Evolutionary conservation across 2,888 invertebrate species (phyloP), one percentile per base, ranked within the genome.

Genomic region (Aproaerema taeniolella): DNA sequence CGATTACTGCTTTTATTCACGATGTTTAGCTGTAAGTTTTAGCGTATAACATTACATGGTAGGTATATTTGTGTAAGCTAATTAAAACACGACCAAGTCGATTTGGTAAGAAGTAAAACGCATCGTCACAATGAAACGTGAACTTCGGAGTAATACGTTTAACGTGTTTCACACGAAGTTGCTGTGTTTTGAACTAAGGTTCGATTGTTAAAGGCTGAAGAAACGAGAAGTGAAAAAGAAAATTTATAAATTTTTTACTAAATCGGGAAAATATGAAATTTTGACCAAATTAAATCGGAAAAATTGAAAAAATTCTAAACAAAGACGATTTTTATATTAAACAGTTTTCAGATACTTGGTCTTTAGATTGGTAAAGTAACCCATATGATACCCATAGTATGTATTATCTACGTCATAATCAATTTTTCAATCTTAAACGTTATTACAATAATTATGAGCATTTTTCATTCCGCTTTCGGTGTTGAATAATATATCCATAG

Each of bases 391-490:
- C 26, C n/a, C 8, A 9, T 26, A n/a, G 15, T 35, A 35, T 10
- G 13, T 28, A 20, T 31, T 30, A 11, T 13, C 6, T 20, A 38
- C 11, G n/a, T n/a, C n/a, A n/a, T n/a, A n/a, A n/a, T n/a, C n/a
- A n/a, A n/a, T n/a, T n/a, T n/a, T n/a, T 1, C 13, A 31, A 12
- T 12, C 5, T 20, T 13, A 24, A 33, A 12, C n/a, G n/a, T n/a
- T 13, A 9, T 15, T 13, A 17, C 14, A 32, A 25, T n/a, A 24
- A 11, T 12, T 20, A 16, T 29, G 24, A 31, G 29, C 68, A 71
- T 67, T 72, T 72, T 39, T 66, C 5, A 79, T 72, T 73, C 76
- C 70, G 82, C 82, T 82, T 80, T 79, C 53, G 67, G 58, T 79
- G 77, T 80, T 55, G n/a, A n/a, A 66, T 4, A 37, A 30, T 30